phyloP scores from a whole-genome alignment of 1,140 invertebrate genomes.

The Lepidotrigona ventralis region DNA sequence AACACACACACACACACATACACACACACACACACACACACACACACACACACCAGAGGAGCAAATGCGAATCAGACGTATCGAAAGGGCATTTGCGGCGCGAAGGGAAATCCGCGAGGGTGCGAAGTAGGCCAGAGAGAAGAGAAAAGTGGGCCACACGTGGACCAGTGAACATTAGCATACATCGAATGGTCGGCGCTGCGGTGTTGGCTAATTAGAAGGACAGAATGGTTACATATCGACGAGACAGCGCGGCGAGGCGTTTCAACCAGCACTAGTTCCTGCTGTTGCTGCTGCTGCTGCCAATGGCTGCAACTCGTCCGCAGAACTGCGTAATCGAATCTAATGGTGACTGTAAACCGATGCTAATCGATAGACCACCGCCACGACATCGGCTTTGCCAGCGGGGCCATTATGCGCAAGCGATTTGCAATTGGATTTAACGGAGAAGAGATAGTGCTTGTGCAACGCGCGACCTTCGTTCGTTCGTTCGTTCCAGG shows the following conservation, averaged over 20 bases:
- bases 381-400: slow-evolving; percentile 30
- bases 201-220: slow-evolving; percentile 50
- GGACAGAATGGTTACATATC: slow-evolving; percentile 8
- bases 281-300: neutral
- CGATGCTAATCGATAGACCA: slow-evolving; percentile 64
- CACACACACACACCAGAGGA: neutral
- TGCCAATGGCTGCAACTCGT: slow-evolving; percentile 5
- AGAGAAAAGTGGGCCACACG: slow-evolving; percentile 26
- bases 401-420: slow-evolving; percentile 50
- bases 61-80: neutral
- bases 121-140: slow-evolving; percentile 24
- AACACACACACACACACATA: too few species aligned
- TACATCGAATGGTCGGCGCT: slow-evolving; percentile 26
- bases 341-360: slow-evolving; percentile 61
- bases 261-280: neutral
- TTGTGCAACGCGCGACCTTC: too few species aligned
- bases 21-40: neutral
- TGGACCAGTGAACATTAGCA: slow-evolving; percentile 12
- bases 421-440: slow-evolving; percentile 62
- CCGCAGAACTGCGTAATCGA: slow-evolving; percentile 48
- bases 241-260: neutral
- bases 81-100: neutral
- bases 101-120: neutral
- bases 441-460: neutral
- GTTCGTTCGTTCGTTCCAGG: neutral